Evolutionary conservation across 1,140 invertebrate genomes (phyloP), one percentile per base, ranked within the genome.

Genomic region (Zophobas morio): DNA sequence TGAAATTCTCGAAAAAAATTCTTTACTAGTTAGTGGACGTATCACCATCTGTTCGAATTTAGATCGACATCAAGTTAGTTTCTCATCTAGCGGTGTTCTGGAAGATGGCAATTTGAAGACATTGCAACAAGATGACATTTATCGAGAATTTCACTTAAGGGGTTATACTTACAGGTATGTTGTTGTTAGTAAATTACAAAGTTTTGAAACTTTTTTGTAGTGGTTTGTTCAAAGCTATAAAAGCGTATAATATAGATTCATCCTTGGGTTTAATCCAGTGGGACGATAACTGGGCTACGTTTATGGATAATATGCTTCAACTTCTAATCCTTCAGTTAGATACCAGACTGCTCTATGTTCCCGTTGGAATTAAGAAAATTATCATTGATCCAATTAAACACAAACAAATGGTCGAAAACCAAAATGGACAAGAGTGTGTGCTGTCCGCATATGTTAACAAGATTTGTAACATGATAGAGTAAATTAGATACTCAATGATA

Each of bases 281-380:
- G 95, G 86, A 87, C 3, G 84, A 93, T 81, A 96, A 97, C 85
- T 98, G 96, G 95, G 91, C 96, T 0, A 91, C 95, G 0, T 98
- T 97, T 20, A 20, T 20, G 20, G 20, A 20, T 20, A 20, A 20
- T 20, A 20, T 20, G 20, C 86, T 99, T 6, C 97, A 99, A 84
- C 91, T 97, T 77, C 90, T 93, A 76, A 92, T 98, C 56, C 82
- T 98, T 1, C 90, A 90, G 36, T 86, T 90, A 8, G 93, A 96
- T 79, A 92, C 92, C 0, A 86, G 94, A 75, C 89, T 91, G 20
- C 88, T 98, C 0, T 92, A 92, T 82, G 91, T 98, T 0, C 97
- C 97, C 1, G 97, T 95, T 0, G 91, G 93, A 79, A 95, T 99
- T 47, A 89, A 92, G 54, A 94, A 92, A 75, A 82, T 98, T 0